Conservation (phyloP, 37 sponge, comb jelly and placozoan genomes). For the Halisarca cf. caerulea region DNA sequence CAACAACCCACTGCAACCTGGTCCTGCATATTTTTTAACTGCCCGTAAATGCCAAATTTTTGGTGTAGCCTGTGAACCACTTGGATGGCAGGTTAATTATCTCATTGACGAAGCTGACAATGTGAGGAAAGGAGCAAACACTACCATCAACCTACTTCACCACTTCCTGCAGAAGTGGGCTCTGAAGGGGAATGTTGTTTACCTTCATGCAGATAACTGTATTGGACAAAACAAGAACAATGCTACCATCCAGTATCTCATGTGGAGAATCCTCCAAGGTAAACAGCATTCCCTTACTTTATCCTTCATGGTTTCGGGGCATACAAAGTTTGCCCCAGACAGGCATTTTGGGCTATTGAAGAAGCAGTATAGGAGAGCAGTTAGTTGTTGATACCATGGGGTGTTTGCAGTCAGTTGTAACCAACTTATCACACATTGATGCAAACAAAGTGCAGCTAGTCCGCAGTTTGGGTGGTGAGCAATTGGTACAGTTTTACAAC, state of each 20-base stretch:
- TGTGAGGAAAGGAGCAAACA: conserved; percentile 22
- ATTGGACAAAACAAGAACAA: conserved; percentile 11
- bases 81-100: conserved; percentile 8
- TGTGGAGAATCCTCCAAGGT: background rate
- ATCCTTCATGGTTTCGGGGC: background rate
- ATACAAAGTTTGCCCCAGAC: background rate
- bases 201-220: background rate
- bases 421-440: background rate
- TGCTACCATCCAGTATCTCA: background rate
- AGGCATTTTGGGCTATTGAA: background rate
- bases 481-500: background rate
- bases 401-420: background rate
- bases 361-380: background rate
- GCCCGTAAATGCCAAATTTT: conserved; percentile 20
- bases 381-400: background rate
- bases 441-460: background rate
- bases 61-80: conserved; percentile 22
- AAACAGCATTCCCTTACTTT: too few species aligned
- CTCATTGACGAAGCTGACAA: conserved; percentile 5
- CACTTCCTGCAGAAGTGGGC: background rate
- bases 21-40: conserved; percentile 21
- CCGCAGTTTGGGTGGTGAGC: background rate
- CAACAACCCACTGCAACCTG: conserved; percentile 23
- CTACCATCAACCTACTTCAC: background rate
- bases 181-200: background rate